A percentile compares a stretch with the other conserved stretches of the same genome.
Conservation (phyloP, 1,140 invertebrate genomes). For the Rhopalosiphum maidis region DNA sequence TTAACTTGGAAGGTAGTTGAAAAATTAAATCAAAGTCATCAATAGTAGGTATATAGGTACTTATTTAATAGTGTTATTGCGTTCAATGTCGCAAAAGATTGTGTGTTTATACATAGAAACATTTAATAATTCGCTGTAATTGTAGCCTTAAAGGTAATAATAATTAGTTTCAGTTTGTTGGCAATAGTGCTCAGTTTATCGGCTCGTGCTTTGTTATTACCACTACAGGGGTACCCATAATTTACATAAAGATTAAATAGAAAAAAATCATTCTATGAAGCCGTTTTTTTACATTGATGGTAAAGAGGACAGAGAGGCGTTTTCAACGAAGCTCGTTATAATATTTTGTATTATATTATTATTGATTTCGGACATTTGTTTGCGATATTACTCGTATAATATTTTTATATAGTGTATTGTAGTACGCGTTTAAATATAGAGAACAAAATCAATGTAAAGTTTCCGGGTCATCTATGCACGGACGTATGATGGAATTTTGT, state of each 20-base stretch:
- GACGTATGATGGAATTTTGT: not conserved
- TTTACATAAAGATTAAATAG: not conserved
- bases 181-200: not conserved
- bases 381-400: not conserved
- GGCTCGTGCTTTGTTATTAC: not conserved
- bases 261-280: not conserved
- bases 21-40: not conserved
- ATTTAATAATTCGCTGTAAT: not conserved
- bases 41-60: not conserved
- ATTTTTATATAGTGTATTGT: not conserved
- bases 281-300: not conserved
- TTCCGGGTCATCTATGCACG: not conserved
- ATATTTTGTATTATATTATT: not conserved
- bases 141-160: not conserved
- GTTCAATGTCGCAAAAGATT: not conserved
- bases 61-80: not conserved
- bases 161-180: not conserved
- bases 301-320: not conserved
- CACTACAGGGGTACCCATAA: not conserved
- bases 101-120: not conserved
- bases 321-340: not conserved
- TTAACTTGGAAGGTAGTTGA: not conserved
- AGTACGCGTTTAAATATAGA: not conserved
- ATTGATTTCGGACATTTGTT: not conserved
- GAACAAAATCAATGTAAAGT: not conserved